Evolutionary conservation across 1,140 invertebrate species (phyloP).

Genomic region (Trissolcus basalis): DNA sequence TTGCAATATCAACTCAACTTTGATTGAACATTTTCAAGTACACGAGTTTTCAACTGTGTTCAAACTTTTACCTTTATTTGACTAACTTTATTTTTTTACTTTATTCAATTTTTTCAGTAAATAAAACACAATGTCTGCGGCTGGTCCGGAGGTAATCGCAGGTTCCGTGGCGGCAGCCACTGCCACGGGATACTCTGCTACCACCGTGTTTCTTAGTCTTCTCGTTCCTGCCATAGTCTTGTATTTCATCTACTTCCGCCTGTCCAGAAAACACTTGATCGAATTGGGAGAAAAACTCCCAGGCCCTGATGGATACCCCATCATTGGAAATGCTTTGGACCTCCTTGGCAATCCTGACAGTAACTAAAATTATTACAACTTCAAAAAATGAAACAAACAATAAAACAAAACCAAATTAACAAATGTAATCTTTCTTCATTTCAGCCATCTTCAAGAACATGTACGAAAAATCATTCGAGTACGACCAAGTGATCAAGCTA

Average conservation of each 20-base stretch:
- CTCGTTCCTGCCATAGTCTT: conserved; percentile 81
- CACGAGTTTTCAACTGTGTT: conserved; percentile 5
- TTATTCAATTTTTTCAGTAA: conserved; percentile 15
- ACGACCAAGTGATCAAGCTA: conserved; percentile 79
- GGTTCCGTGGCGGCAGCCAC: conserved; percentile 67
- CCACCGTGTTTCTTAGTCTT: conserved; percentile 81
- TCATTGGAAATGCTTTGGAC: conserved; percentile 84
- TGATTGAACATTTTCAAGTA: background rate
- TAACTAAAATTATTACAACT: conserved; percentile 63
- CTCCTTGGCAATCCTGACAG: conserved; percentile 81
- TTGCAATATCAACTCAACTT: background rate
- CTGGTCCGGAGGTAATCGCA: conserved; percentile 70
- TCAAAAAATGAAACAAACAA: background rate
- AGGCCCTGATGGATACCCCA: conserved; percentile 81
- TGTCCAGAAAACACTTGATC: conserved; percentile 81
- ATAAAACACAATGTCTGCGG: conserved; percentile 65
- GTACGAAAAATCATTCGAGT: conserved; percentile 78
- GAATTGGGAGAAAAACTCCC: conserved; percentile 83
- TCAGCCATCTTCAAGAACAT: conserved; percentile 82
- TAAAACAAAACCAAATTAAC: background rate
- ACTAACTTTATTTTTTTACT: too few species aligned
- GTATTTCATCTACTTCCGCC: conserved; percentile 84
- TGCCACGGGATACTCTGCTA: conserved; percentile 75
- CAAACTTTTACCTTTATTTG: too few species aligned
- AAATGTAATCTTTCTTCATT: conserved; percentile 20